Percentiles rank a stretch among this genome's conserved stretches.
phyloP scores from a whole-genome alignment of 2,797 vertebrate genomes.

The Sternarchorhynchus goeldii region DNA sequence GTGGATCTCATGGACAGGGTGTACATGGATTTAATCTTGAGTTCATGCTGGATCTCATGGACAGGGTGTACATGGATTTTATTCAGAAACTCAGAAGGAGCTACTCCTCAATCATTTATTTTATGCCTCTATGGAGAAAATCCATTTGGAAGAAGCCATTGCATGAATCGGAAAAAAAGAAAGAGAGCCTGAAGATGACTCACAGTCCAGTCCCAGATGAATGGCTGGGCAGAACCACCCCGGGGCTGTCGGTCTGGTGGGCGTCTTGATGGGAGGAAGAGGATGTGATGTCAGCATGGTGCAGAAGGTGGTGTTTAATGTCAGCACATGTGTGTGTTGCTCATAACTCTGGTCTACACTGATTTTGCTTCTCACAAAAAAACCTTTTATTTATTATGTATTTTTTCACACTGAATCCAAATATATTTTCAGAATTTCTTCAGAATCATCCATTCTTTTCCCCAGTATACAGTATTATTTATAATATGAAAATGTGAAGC shows the following conservation, averaged over 20 bases:
- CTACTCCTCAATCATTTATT: slow-evolving; percentile 22
- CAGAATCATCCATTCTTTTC: too few relatives aligned
- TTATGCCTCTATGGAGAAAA: slow-evolving; percentile 13
- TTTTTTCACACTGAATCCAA: too few relatives aligned
- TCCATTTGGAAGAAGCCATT: slow-evolving; percentile 22
- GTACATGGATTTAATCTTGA: slow-evolving; percentile 29
- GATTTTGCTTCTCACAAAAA: too few relatives aligned
- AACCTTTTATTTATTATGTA: too few relatives aligned
- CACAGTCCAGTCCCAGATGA: neutral
- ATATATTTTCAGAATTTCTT: too few relatives aligned
- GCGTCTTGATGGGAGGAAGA: neutral
- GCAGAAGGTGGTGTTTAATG: slow-evolving; percentile 65
- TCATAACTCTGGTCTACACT: too few relatives aligned
- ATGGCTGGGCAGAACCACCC: slow-evolving; percentile 18
- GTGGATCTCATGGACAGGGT: neutral
- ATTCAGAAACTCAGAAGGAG: slow-evolving; percentile 27
- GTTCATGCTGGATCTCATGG: neutral
- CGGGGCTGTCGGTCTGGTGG: slow-evolving; percentile 44
- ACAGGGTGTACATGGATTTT: slow-evolving; percentile 4
- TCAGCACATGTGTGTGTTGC: slow-evolving; percentile 53
- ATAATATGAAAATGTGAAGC: too few relatives aligned
- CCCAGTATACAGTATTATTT: too few relatives aligned
- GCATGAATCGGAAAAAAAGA: slow-evolving; percentile 1
- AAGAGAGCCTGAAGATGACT: slow-evolving; percentile 14
- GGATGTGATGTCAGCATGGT: slow-evolving; percentile 59